Evolutionary conservation across 2,888 invertebrate species (phyloP), one percentile per base, ranked within the genome.

Genomic region (Callimorpha dominula): DNA sequence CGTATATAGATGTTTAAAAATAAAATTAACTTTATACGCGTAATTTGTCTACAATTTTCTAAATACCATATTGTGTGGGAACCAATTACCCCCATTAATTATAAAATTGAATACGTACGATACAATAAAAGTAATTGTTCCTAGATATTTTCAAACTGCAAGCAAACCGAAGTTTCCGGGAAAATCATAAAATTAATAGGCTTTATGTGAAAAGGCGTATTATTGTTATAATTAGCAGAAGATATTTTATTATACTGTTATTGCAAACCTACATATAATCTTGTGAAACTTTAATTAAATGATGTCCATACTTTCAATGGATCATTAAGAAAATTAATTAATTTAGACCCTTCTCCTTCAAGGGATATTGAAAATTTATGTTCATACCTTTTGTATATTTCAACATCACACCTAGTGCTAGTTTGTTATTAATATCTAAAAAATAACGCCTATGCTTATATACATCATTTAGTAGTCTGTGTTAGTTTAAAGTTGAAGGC

Each of bases 101-200:
- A 42, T 42, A 63, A 8, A 63, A 63, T 15, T 63, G 14, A 62
- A 42, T 63, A 40, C 14, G 31, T 31, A 31, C 1, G 31, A 40
- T 4, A 8, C 20, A 40, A 15, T 62, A 62, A 62, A n/a, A 54
- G n/a, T 67, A 42, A 67, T 42, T 68, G 20, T 14, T 52, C 46
- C 40, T 46, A 42, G 40, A 15, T 60, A 62, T 68, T 62, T 20
- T n/a, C 15, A 60, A 68, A 20, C 62, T 63, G 71, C 17, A n/a
- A 57, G 63, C 57, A 31, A 15, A 40, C 71, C 31, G 8, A 54
- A 66, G 20, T 64, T 42, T 49, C 64, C 43, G 60, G 50, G 68
- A 66, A 20, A 15, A 43, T 31, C 31, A 64, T 71, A 64, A 73
- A 74, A 42, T 78, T 67, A 68, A 76, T 67, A 50, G 43, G 65